These are phyloP conservation scores for Actenoides lindsayi DNA, from an alignment of 2,113 vertebrate genomes.

Conservation along the genomic window DNA sequence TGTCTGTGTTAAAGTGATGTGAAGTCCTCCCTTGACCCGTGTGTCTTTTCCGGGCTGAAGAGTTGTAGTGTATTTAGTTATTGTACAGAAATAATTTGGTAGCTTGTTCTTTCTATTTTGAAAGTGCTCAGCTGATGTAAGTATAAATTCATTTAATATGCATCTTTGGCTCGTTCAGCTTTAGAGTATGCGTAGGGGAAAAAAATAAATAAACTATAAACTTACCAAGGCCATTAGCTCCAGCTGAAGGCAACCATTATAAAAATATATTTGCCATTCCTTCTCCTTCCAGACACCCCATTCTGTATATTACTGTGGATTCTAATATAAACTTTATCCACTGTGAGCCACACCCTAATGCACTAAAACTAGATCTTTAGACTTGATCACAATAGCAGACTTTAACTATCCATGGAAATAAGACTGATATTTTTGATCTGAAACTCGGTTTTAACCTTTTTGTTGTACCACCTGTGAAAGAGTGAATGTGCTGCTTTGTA, in stretches of 20 bases:
- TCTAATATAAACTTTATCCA: background rate
- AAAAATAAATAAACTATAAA: background rate
- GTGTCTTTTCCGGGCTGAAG: background rate
- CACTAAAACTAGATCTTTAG: background rate
- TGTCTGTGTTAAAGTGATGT: background rate
- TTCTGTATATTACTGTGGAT: background rate
- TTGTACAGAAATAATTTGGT: background rate
- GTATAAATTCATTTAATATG: background rate
- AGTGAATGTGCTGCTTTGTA: background rate
- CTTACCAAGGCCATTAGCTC: background rate
- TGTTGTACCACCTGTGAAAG: background rate
- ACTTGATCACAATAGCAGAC: background rate
- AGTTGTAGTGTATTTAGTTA: background rate
- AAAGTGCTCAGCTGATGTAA: background rate
- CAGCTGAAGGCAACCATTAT: background rate
- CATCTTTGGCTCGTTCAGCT: background rate
- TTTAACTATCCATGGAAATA: background rate
- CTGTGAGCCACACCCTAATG: background rate
- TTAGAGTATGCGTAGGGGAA: background rate
- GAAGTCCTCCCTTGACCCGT: fast-evolving
- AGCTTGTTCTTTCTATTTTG: background rate
- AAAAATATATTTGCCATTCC: background rate
- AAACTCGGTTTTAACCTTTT: background rate
- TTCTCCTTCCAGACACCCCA: background rate
- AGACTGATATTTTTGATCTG: background rate